A percentile compares a stretch with the other conserved stretches of the same genome.
Conservation (phyloP, 2,113 vertebrate species). For the Cephalopterus ornatus region DNA sequence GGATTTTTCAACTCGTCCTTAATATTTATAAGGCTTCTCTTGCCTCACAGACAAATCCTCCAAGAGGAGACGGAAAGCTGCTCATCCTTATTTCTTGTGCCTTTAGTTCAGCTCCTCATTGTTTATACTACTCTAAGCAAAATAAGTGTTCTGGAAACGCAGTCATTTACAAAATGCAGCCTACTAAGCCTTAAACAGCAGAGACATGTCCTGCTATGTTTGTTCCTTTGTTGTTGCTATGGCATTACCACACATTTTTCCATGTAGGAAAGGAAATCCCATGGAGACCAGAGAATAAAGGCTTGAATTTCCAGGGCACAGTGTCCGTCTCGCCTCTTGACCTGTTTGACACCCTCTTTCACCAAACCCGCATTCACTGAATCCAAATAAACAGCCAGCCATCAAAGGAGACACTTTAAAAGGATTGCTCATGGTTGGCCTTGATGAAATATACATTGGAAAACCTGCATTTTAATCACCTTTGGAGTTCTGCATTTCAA, state of each 20-base stretch:
- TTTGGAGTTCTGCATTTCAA: slow-evolving; percentile 7
- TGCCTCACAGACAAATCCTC: slow-evolving; percentile 10
- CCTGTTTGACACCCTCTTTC: slow-evolving; percentile 76
- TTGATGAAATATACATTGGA: slow-evolving; percentile 55
- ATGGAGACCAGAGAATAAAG: slow-evolving; percentile 80
- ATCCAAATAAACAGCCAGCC: slow-evolving; percentile 45
- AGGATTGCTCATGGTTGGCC: slow-evolving; percentile 11
- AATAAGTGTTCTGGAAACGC: slow-evolving; percentile 42
- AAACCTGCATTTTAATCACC: slow-evolving; percentile 49
- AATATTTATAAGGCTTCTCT: slow-evolving; percentile 39
- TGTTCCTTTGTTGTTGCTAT: slow-evolving; percentile 58
- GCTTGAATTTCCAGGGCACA: slow-evolving; percentile 42
- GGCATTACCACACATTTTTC: slow-evolving; percentile 77
- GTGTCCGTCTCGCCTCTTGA: slow-evolving; percentile 74
- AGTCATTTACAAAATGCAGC: slow-evolving; percentile 16
- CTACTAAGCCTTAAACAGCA: slow-evolving; percentile 14
- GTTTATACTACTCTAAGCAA: slow-evolving; percentile 31
- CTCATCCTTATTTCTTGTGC: slow-evolving; percentile 8
- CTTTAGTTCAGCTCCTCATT: slow-evolving; percentile 34
- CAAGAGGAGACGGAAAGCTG: slow-evolving; percentile 8
- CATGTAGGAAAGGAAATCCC: slow-evolving; percentile 71
- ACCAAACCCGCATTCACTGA: slow-evolving; percentile 34
- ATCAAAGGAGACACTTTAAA: slow-evolving; percentile 32
- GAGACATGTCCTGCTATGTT: slow-evolving; percentile 16
- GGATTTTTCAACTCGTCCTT: not conserved